Evolutionary conservation across 2,888 invertebrate genomes (phyloP), one percentile per base, ranked within the genome.

Genomic region (Drosophila melanocephala): DNA sequence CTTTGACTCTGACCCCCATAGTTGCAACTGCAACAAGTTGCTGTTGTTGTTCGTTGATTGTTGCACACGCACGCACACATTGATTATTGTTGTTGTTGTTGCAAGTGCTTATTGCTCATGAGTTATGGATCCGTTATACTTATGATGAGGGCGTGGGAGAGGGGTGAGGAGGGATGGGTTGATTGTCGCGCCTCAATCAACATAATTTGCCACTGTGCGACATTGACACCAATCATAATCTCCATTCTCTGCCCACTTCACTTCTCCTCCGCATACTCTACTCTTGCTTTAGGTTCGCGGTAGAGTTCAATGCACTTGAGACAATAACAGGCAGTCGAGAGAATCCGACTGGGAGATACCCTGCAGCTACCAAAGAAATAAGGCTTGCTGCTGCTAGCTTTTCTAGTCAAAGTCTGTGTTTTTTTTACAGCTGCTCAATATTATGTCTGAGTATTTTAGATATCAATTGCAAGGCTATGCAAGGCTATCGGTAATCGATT

Each of bases 1-100:
- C 91, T 91, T 81, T 90, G 90, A 89, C 91, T 88, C 87, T 84
- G 87, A 88, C 87, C 86, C 88, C 82, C 88, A 86, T 76, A 75
- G 85, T 75, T 72, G 82, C 74, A 73, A 78, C 70, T 68, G 78
- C 81, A 78, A 81, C 75, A 75, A 73, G 72, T 71, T 62, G 64
- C 32, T 60, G 65, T 32, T 57, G 70, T 53, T 68, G 77, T 33
- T n/a, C 50, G 42, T 47, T 58, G 74, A 72, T 80, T 63, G 74
- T 51, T 72, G 71, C 78, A 75, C 52, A 69, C 44, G 47, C 47
- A 47, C 22, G 26, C 47, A 26, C 26, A 26, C 47, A 47, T 47
- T 5, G 47, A 16, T 16, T 47, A 50, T 33, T 52, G 61, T 28
- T 33, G 35, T 37, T 61, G 52, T 39, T 51, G 44, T 39, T 61